These are phyloP conservation scores for Urophycis tenuis DNA, from an alignment of 2,797 vertebrate species.

Conservation along the genomic window DNA sequence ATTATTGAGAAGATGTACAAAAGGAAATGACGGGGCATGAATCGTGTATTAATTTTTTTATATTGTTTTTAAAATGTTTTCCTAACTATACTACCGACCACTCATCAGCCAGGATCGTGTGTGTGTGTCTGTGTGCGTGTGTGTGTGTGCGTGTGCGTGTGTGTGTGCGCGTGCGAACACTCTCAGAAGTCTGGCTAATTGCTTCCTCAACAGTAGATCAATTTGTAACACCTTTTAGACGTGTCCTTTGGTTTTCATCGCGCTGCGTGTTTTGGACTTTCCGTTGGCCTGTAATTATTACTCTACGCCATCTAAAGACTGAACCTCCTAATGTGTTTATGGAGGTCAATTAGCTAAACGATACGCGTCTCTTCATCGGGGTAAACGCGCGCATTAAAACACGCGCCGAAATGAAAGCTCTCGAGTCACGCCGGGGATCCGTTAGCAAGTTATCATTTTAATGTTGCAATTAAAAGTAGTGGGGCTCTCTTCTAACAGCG, in stretches of 20 bases:
- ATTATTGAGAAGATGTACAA: too few relatives aligned
- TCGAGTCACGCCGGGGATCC: too few relatives aligned
- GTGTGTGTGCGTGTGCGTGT: slow-evolving; percentile 1
- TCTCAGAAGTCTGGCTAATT: slow-evolving; percentile 42
- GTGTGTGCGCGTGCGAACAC: background rate
- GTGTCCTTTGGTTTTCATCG: background rate
- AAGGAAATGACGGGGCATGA: too few relatives aligned
- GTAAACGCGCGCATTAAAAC: too few relatives aligned
- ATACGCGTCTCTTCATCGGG: too few relatives aligned
- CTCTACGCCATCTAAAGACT: background rate
- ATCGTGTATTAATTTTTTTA: too few relatives aligned
- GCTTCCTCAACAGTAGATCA: slow-evolving; percentile 44
- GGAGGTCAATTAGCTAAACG: background rate
- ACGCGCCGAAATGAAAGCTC: too few relatives aligned
- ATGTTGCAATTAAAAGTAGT: too few relatives aligned
- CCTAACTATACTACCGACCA: too few relatives aligned
- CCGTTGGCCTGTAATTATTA: background rate
- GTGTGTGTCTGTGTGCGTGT: background rate
- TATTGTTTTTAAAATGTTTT: too few relatives aligned
- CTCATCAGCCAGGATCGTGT: background rate
- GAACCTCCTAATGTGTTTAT: background rate
- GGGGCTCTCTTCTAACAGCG: too few relatives aligned
- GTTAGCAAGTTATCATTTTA: too few relatives aligned
- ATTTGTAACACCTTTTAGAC: slow-evolving; percentile 24
- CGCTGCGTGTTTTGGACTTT: background rate